These are phyloP conservation scores for Fragum sueziense DNA, from an alignment of 2,888 invertebrate species.

Conservation along the genomic window DNA sequence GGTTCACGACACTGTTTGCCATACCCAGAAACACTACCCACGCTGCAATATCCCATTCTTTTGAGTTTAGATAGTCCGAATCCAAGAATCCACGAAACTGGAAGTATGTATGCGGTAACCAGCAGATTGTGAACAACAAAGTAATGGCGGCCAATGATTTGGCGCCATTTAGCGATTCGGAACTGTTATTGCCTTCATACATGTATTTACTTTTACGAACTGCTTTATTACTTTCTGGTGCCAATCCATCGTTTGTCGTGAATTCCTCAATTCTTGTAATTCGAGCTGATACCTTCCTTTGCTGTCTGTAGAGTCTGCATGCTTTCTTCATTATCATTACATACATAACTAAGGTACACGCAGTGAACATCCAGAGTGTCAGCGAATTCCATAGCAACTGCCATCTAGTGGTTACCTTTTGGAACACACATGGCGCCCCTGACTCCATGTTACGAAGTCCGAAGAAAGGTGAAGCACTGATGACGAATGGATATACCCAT, in stretches of 20 bases:
- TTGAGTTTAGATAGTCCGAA: constrained; percentile 25
- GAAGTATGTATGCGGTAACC: constrained; percentile 59
- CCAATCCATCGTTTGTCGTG: background rate
- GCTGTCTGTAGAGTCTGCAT: constrained; percentile 32
- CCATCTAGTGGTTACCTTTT: constrained; percentile 30
- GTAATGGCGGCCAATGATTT: constrained; percentile 54
- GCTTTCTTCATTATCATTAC: constrained; percentile 51
- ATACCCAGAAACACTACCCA: constrained; percentile 64
- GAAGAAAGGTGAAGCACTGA: constrained; percentile 38
- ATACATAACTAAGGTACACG: constrained; percentile 52
- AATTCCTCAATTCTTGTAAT: background rate
- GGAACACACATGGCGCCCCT: constrained; percentile 48
- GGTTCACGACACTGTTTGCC: constrained; percentile 58
- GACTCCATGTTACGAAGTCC: constrained; percentile 8
- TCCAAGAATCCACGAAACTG: constrained; percentile 47
- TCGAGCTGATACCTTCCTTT: background rate
- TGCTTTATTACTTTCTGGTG: background rate
- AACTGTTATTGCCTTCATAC: constrained; percentile 2
- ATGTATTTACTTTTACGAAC: background rate
- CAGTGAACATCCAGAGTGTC: constrained; percentile 43
- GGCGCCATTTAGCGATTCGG: constrained; percentile 53
- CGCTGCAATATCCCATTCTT: constrained; percentile 36
- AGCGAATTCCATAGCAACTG: constrained; percentile 40
- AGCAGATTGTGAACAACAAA: constrained; percentile 51
- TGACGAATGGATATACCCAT: constrained; percentile 47